A percentile compares a stretch with the other conserved stretches of the same genome.
Conservation (phyloP, 2,113 vertebrate genomes). For the Peromyscus polionotus region DNA sequence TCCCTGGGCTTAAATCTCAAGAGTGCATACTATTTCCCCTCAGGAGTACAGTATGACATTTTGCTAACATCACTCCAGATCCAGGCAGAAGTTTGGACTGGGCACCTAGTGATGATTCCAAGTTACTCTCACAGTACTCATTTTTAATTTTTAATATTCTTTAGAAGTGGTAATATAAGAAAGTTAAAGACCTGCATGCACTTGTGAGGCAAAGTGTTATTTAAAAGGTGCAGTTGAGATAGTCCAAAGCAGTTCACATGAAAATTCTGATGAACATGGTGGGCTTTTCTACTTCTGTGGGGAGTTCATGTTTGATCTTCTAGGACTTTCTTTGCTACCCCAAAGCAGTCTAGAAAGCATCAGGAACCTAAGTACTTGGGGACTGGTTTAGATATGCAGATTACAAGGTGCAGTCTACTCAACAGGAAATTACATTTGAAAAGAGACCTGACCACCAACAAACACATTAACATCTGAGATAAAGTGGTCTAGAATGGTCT, state of each 20-base stretch:
- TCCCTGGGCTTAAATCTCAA: neutral
- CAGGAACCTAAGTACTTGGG: neutral
- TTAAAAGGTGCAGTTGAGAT: neutral
- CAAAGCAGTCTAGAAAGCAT: neutral
- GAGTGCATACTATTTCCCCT: neutral
- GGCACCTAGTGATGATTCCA: neutral
- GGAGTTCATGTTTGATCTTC: neutral
- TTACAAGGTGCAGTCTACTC: neutral
- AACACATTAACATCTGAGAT: neutral
- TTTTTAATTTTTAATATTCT: neutral
- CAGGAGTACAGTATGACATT: neutral
- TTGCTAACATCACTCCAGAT: neutral
- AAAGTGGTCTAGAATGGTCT: neutral
- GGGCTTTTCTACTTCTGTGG: neutral
- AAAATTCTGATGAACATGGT: neutral
- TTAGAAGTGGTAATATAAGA: neutral
- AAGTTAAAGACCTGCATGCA: neutral
- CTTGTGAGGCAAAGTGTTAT: neutral
- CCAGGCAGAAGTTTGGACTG: neutral
- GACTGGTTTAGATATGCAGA: neutral
- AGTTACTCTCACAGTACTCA: neutral
- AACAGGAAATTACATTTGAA: neutral
- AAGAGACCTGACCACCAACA: neutral
- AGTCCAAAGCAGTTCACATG: neutral
- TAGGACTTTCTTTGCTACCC: neutral